Conservation (phyloP, 1,140 invertebrate genomes). For the Pinna nobilis region DNA sequence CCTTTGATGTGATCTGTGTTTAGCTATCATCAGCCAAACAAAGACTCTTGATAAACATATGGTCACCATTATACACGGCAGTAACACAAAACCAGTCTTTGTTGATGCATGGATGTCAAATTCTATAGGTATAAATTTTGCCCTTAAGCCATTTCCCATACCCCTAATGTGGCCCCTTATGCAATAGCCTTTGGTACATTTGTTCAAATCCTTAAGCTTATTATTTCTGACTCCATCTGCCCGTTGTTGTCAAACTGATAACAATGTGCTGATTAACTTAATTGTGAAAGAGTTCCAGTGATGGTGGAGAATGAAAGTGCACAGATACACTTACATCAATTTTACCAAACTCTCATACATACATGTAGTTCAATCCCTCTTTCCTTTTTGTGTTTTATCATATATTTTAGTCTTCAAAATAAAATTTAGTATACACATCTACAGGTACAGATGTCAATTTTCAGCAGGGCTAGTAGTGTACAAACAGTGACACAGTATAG, state of each 20-base stretch:
- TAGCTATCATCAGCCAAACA: too few species aligned
- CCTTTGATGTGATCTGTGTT: too few species aligned
- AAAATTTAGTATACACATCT: conserved; percentile 1
- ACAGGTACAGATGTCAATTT: too few species aligned
- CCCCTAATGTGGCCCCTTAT: conserved; percentile 6
- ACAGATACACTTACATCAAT: conserved; percentile 15
- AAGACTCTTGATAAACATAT: too few species aligned
- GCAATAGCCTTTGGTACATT: conserved; percentile 16
- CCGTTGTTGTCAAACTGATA: conserved; percentile 14
- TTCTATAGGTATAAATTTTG: too few species aligned
- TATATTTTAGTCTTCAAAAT: neutral
- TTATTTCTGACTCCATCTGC: conserved; percentile 6
- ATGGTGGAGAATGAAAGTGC: conserved; percentile 1
- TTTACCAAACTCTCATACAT: neutral
- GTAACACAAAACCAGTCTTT: neutral
- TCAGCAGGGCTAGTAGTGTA: too few species aligned
- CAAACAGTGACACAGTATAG: too few species aligned
- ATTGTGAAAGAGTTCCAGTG: neutral
- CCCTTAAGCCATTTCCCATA: conserved; percentile 5
- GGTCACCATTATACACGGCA: neutral
- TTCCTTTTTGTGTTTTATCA: neutral
- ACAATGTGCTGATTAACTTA: conserved; percentile 7
- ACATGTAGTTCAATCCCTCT: neutral
- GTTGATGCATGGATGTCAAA: neutral
- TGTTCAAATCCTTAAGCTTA: conserved; percentile 12